These are phyloP conservation scores for Allochrocebus solatus DNA, from an alignment of 2,797 vertebrate species.

Conservation along the genomic window DNA sequence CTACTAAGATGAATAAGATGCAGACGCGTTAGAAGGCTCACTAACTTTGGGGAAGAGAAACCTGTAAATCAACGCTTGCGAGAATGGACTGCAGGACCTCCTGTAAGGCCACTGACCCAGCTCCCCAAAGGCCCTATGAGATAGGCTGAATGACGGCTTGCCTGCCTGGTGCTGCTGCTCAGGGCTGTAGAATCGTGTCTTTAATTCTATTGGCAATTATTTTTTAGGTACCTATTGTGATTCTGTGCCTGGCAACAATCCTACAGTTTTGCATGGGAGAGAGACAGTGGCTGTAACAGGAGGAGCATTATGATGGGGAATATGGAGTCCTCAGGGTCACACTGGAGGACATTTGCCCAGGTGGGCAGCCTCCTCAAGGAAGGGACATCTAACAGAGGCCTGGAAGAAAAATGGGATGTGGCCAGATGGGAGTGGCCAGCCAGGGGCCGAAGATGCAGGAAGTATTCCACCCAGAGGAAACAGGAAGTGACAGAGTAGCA, in stretches of 20 bases:
- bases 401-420: background rate
- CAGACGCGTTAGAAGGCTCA: background rate
- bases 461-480: fast-evolving
- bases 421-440: fast-evolving
- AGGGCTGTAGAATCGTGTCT: background rate
- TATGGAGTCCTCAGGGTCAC: background rate
- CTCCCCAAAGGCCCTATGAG: no score
- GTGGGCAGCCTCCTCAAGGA: background rate
- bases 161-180: background rate
- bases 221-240: background rate
- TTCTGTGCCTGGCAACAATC: fast-evolving
- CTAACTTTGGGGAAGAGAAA: background rate
- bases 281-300: fast-evolving
- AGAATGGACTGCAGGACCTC: fast-evolving
- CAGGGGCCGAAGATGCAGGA: background rate
- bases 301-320: background rate
- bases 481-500: background rate
- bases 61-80: background rate
- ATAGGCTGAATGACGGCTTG: background rate
- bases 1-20: background rate
- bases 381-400: no score
- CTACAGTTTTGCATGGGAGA: background rate
- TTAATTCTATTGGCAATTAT: background rate
- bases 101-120: background rate
- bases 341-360: fast-evolving